A percentile compares a stretch with the other conserved stretches of the same genome.
These are phyloP conservation scores for Esperia sulphurella DNA, from an alignment of 2,888 invertebrate species.

Conservation along the genomic window DNA sequence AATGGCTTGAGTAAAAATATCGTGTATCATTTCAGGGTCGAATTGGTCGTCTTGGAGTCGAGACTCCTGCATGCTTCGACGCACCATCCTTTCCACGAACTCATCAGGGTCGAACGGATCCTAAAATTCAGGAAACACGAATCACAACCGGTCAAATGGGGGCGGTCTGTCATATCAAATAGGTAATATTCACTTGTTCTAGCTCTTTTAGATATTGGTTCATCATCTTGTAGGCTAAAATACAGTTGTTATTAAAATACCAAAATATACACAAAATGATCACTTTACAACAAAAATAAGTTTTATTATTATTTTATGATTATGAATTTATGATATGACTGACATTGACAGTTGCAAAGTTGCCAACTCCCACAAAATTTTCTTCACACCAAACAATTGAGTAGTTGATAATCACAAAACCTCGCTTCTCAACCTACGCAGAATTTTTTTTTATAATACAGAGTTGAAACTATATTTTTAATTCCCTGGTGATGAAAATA, in stretches of 20 bases:
- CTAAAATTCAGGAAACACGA: slow-evolving; percentile 65
- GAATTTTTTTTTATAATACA: too few relatives aligned
- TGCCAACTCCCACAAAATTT: too few relatives aligned
- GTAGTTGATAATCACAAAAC: too few relatives aligned
- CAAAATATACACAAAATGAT: not conserved
- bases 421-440: too few relatives aligned
- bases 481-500: too few relatives aligned
- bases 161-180: slow-evolving; percentile 6
- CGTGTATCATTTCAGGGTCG: slow-evolving; percentile 92
- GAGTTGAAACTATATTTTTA: too few relatives aligned
- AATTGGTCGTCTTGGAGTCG: slow-evolving; percentile 83
- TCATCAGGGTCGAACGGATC: slow-evolving; percentile 98
- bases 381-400: too few relatives aligned
- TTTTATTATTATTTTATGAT: too few relatives aligned
- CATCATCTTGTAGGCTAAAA: slow-evolving; percentile 82
- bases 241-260: not conserved
- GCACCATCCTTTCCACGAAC: slow-evolving; percentile 97
- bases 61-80: slow-evolving; percentile 91
- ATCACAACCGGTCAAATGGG: not conserved
- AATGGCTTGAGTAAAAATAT: slow-evolving; percentile 95
- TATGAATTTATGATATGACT: too few relatives aligned
- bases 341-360: too few relatives aligned
- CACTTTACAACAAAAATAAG: too few relatives aligned
- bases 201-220: slow-evolving; percentile 93
- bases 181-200: slow-evolving; percentile 82